Evolutionary conservation across 2,888 invertebrate genomes (phyloP).

Genomic region (Hanleya hanleyi): DNA sequence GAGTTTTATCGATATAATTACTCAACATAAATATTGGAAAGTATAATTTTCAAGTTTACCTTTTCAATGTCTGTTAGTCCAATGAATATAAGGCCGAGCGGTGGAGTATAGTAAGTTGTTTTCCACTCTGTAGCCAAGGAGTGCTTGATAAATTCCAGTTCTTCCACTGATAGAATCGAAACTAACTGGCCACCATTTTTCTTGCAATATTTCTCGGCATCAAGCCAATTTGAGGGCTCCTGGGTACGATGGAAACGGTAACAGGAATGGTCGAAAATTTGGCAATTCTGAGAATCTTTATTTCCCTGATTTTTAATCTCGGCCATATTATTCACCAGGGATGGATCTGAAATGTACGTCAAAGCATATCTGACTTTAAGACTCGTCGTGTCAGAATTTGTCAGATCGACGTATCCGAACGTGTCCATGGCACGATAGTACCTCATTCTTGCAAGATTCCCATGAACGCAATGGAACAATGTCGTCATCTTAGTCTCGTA

Average conservation of each 20-base stretch:
- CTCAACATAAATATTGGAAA: no score
- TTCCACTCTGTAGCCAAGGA: neutral
- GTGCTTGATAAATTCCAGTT: neutral
- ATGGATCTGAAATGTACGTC: no score
- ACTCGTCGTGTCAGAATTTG: neutral
- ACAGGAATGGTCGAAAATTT: neutral
- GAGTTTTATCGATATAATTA: no score
- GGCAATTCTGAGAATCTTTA: no score
- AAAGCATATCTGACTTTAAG: neutral
- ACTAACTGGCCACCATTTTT: neutral
- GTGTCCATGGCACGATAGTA: neutral
- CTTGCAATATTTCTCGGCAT: neutral
- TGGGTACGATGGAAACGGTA: neutral
- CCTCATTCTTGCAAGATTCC: neutral
- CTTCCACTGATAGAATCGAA: neutral
- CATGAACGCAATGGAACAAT: neutral
- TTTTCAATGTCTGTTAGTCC: neutral
- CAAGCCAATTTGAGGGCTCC: neutral
- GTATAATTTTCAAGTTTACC: no score
- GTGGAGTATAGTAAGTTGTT: neutral
- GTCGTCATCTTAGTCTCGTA: neutral
- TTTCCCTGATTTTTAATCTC: no score
- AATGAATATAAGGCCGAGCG: neutral
- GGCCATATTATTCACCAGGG: no score
- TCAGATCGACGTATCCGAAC: neutral